These are phyloP conservation scores for Tortricodes alternella DNA, from an alignment of 2,888 invertebrate genomes.

Conservation along the genomic window DNA sequence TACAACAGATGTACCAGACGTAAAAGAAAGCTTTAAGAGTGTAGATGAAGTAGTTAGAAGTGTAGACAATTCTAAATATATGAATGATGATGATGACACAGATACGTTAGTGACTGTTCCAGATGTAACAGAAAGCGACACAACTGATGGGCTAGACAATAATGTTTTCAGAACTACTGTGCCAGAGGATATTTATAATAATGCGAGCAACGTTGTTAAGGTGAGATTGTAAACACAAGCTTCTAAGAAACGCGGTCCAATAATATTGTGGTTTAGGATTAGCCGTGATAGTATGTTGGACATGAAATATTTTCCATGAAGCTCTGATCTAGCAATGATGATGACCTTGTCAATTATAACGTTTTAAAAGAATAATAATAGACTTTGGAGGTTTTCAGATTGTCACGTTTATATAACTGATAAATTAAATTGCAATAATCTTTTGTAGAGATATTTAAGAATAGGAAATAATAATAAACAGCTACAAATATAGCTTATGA, in stretches of 20 bases:
- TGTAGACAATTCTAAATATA: background rate
- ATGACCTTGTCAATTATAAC: too few relatives aligned
- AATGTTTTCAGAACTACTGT: slow-evolving; percentile 43
- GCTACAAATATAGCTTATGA: too few relatives aligned
- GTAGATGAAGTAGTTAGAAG: background rate
- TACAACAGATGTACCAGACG: slow-evolving; percentile 31
- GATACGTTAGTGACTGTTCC: background rate
- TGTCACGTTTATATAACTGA: too few relatives aligned
- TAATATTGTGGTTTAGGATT: slow-evolving; percentile 16
- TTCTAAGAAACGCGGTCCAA: slow-evolving; percentile 5
- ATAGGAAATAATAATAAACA: too few relatives aligned
- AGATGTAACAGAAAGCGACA: slow-evolving; percentile 34
- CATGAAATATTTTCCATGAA: background rate
- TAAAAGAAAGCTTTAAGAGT: background rate
- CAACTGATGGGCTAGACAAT: slow-evolving; percentile 45
- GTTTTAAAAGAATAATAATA: too few relatives aligned
- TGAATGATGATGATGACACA: background rate
- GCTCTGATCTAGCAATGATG: too few relatives aligned
- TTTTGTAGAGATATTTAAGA: too few relatives aligned
- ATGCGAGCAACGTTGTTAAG: slow-evolving; percentile 34
- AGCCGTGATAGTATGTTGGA: background rate
- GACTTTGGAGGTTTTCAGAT: too few relatives aligned
- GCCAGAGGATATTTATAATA: slow-evolving; percentile 42
- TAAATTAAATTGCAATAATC: too few relatives aligned
- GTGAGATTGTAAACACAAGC: slow-evolving; percentile 36